Evolutionary conservation across 2,113 vertebrate genomes (phyloP), one percentile per base, ranked within the genome.

Genomic region (Malurus alboscapulatus): DNA sequence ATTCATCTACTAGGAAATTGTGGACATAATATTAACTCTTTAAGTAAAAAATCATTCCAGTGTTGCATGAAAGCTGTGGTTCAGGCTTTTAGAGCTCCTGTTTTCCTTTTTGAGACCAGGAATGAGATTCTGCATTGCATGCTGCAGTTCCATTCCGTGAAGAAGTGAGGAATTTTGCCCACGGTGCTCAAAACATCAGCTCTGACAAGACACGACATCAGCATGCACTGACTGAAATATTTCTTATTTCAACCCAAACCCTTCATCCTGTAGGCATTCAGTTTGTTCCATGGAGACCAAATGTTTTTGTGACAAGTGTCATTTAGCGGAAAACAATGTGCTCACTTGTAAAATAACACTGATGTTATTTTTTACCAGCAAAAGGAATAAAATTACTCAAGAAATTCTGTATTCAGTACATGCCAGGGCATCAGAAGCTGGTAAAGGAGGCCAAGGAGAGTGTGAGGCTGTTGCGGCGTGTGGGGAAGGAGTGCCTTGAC

Each of bases 401-500:
- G 11, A 65, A n/a, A 69, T 92, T 93, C 57, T 96, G 27, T 57
- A 2, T 90, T 88, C 62, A 98, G 98, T 97, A 95, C 25, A 87
- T 98, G 32, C 98, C 98, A 34, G 97, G 97, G 66, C 98, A 98
- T 86, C 94, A 90, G 87, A 96, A 97, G 26, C 93, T 97, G 57
- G 75, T 99, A 2, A 98, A 96, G 1, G 98, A 99, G 55, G 96
- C 98, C 87, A 98, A 51, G 68, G 97, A 98, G 48, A 97, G 98
- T 1, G 67, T 98, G 67, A 95, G 51, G 45, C 95, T 99, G 7
- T 97, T 99, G 77, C 98, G 98, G 30, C 91, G 27, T 36, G 98
- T 98, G 12, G 99, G 98, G 51, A 97, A 97, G 74, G 92, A 98
- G 78, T 99, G 98, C 97, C 97, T 99, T 50, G 78, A 97, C 16